Evolutionary conservation across 2,113 vertebrate genomes (phyloP), one percentile per base, ranked within the genome.

Genomic region (Catagonus wagneri): DNA sequence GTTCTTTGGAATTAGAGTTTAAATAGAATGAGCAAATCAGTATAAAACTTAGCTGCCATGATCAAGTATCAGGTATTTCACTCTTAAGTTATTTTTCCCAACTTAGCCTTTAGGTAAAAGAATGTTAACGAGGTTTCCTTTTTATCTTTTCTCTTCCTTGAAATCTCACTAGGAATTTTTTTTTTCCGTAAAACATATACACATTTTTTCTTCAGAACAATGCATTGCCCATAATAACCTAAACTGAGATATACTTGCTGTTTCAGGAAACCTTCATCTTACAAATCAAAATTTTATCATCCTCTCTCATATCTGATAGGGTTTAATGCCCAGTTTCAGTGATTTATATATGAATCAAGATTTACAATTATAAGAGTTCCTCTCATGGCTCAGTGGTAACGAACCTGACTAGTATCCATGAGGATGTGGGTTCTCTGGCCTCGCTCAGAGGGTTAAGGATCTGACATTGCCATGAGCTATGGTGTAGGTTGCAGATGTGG

Each of bases 241-340:
- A 58, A 81, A 50, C 36, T 34, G 61, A 50, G 36, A 79, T 8
- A 60, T 56, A 72, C 7, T 60, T 65, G 22, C 60, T 95, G 20
- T 10, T 75, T 92, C 84, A 68, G 63, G 25, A 79, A 93, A 29
- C n/a, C 14, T 23, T 81, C n/a, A 68, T 87, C 13, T 93, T 83
- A 61, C 71, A 95, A 92, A 29, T 69, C 16, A 61, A 52, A 94
- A 68, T 23, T 6, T 10, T 79, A 2, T 22, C 36, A 58, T 80
- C 12, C 6, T 81, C 13, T 85, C 14, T 68, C 50, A 4, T 10
- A 20, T 78, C 7, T 86, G 17, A 81, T 17, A 66, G 17, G 34
- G 50, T 92, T 91, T 69, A 89, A 6, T 71, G 19, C 23, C 95
- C 17, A 27, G 44, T 89, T 80, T 88, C 56, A 66, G 50, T 92